Conservation (phyloP, 2,888 invertebrate genomes). For the Hypena proboscidalis region DNA sequence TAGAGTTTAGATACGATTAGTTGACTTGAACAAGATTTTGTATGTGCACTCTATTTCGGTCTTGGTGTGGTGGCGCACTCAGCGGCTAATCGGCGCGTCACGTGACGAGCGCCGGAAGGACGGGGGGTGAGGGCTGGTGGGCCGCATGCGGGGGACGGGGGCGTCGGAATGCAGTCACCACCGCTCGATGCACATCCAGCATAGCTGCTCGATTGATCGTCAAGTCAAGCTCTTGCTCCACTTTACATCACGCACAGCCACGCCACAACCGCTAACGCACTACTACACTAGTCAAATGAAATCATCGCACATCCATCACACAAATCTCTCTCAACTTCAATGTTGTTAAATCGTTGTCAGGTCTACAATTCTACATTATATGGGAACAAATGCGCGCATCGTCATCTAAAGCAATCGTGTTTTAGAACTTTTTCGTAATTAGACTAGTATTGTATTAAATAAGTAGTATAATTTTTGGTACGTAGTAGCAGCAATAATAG, state of each 20-base stretch:
- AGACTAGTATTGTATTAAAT: no score
- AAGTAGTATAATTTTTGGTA: no score
- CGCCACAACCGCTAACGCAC: conserved; percentile 5
- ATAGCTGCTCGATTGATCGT: conserved; percentile 73
- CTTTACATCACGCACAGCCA: conserved; percentile 39
- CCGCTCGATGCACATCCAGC: conserved; percentile 70
- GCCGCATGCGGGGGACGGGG: conserved; percentile 54
- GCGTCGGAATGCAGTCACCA: conserved; percentile 82
- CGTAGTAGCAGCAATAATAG: no score
- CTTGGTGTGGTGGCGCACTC: conserved; percentile 80
- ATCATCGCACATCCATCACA: conserved; percentile 13
- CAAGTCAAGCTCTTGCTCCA: conserved; percentile 47
- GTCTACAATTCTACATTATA: background rate
- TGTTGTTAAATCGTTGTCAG: background rate
- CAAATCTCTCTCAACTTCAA: background rate
- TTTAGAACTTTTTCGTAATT: no score
- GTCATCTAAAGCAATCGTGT: no score
- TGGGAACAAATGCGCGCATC: no score
- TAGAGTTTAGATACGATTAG: conserved; percentile 66
- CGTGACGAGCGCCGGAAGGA: conserved; percentile 82
- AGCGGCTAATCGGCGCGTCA: conserved; percentile 82
- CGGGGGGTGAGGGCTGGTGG: conserved; percentile 69
- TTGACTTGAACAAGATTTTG: conserved; percentile 49
- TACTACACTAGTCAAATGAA: conserved; percentile 25
- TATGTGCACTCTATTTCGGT: conserved; percentile 82